A percentile compares a stretch with the other conserved stretches of the same genome.
Conservation (phyloP, 1,140 invertebrate genomes). For the Ericerus pela region DNA sequence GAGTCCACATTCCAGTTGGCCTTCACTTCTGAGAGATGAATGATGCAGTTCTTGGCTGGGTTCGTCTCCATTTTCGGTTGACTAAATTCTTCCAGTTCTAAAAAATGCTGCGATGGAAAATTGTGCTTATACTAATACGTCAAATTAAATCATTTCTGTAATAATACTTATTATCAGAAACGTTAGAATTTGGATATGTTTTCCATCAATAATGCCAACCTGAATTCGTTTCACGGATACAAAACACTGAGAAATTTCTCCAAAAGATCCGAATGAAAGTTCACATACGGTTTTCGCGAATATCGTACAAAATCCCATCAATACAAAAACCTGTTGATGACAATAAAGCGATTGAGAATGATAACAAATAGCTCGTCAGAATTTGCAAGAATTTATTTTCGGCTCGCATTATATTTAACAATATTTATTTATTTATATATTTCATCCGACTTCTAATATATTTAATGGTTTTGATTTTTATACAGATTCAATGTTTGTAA, state of each 20-base stretch:
- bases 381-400: no score
- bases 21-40: not conserved
- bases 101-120: not conserved
- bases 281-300: constrained; percentile 48
- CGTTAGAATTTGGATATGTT: no score
- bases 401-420: no score
- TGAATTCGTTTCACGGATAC: constrained; percentile 42
- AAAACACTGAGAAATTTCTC: constrained; percentile 41
- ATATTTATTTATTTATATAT: no score
- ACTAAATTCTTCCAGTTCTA: not conserved
- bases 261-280: constrained; percentile 52
- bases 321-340: constrained; percentile 47
- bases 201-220: constrained; percentile 19
- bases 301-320: constrained; percentile 45
- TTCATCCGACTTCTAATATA: no score
- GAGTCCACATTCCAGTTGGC: not conserved
- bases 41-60: not conserved
- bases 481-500: no score
- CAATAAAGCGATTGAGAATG: no score
- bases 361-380: no score
- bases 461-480: constrained; percentile 1
- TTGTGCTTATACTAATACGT: no score
- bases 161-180: no score
- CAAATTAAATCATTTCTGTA: no score
- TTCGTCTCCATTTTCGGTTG: not conserved